Evolutionary conservation across 2,113 vertebrate species (phyloP).

Genomic region (Platysteira castanea): DNA sequence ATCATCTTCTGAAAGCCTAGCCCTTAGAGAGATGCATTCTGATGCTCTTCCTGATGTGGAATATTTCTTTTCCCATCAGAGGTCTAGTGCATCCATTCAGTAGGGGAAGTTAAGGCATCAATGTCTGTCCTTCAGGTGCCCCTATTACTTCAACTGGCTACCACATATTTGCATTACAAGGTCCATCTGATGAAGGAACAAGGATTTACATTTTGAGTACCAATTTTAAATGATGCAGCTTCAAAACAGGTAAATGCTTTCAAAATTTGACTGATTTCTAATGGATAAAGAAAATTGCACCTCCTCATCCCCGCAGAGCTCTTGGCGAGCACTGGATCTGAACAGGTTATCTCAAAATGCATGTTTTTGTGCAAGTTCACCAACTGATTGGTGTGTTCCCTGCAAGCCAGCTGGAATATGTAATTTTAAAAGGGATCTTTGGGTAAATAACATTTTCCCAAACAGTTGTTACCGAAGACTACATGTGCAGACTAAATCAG

Average conservation of each 20-base stretch:
- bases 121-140: background rate
- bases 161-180: background rate
- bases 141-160: background rate
- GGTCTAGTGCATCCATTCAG: background rate
- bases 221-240: background rate
- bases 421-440: background rate
- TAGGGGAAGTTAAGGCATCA: background rate
- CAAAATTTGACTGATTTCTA: background rate
- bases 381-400: background rate
- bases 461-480: background rate
- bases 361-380: background rate
- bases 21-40: background rate
- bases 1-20: background rate
- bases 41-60: background rate
- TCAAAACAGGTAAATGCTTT: background rate
- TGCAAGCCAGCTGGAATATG: background rate
- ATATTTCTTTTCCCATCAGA: background rate
- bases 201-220: background rate
- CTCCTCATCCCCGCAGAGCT: background rate
- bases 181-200: background rate
- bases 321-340: background rate
- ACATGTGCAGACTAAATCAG: background rate
- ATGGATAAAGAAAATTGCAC: background rate
- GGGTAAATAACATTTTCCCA: background rate
- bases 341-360: background rate